Conservation (phyloP, 2,797 vertebrate genomes). For the Eulemur coronatus region DNA sequence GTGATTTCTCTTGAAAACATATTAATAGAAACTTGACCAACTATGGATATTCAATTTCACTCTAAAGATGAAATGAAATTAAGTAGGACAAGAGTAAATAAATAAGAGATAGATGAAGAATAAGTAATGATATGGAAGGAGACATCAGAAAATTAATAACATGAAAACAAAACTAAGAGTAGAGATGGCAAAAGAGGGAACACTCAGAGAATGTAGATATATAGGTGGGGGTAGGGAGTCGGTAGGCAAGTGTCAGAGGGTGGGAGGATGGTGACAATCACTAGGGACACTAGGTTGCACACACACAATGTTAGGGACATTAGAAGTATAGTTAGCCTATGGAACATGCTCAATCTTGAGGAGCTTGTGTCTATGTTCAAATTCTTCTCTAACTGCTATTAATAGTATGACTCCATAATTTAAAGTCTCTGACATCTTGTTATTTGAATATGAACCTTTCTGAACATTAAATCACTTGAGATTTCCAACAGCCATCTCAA, state of each 20-base stretch:
- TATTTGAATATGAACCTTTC: background rate
- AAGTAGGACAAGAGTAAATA: background rate
- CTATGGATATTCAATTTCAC: background rate
- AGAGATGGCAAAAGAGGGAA: background rate
- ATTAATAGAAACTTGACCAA: background rate
- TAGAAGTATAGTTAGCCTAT: background rate
- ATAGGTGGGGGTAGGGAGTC: rapidly evolving
- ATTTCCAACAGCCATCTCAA: background rate
- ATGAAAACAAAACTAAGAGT: background rate
- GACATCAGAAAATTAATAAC: background rate
- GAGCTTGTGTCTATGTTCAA: background rate
- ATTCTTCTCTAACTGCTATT: background rate
- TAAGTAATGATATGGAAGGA: background rate
- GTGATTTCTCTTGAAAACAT: background rate
- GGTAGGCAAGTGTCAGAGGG: background rate
- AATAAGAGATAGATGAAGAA: background rate
- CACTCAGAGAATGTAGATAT: background rate
- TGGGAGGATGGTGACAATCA: background rate
- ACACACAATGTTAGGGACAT: too few species aligned
- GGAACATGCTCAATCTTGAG: background rate
- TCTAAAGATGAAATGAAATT: slow-evolving; percentile 3
- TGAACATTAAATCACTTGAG: background rate
- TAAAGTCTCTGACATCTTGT: background rate
- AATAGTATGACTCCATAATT: background rate
- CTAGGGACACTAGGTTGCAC: background rate